Base-by-base conservation (phyloP, 2,113 vertebrate species). In the Apteryx mantelli region DNA sequence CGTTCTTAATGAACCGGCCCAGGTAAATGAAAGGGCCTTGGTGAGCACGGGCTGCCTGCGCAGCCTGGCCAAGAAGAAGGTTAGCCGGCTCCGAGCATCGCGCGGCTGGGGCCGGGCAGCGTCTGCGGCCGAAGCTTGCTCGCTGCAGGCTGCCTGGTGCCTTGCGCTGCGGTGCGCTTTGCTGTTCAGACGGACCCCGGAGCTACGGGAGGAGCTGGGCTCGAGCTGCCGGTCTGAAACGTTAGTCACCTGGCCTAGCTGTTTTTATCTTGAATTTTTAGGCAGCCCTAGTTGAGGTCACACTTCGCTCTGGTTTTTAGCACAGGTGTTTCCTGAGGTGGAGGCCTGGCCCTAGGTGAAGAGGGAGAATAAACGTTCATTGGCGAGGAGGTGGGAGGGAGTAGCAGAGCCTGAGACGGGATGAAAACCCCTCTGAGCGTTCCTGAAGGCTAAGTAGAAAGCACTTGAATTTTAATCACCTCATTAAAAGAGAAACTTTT, bases 171-270 rank as follows among this genome's bases (percentile, higher is more conserved):
- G 1, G 40, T 1, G 8, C 2, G 0, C 4, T 66, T 34, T 26
- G 60, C 42, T 12, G 11, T 9, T 55, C 1, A 2, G 11, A 44
- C 12, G 22, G 25, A 2, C 42, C 18, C 60, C 30, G 0, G 42
- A 52, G 58, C 52, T 66, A 1, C 52, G 7, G n/a, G 32, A 42
- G 56, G 46, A 64, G 17, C 82, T 83, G 7, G 5, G 55, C 38
- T 48, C 6, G 30, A 79, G 44, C 44, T 63, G 73, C 73, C 84
- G 78, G 5, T 25, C 71, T 63, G 9, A 68, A 58, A 46, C n/a
- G 9, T 28, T 7, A 0, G 6, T 22, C 21, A 36, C 50, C 1
- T 0, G 3, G 24, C 38, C 26, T 3, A 1, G 21, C 2, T 60
- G 53, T 70, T 26, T 32, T 79, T 16, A 25, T 5, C n/a, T n/a